Conservation (phyloP, 1,140 invertebrate genomes). For the Steinernema feltiae region DNA sequence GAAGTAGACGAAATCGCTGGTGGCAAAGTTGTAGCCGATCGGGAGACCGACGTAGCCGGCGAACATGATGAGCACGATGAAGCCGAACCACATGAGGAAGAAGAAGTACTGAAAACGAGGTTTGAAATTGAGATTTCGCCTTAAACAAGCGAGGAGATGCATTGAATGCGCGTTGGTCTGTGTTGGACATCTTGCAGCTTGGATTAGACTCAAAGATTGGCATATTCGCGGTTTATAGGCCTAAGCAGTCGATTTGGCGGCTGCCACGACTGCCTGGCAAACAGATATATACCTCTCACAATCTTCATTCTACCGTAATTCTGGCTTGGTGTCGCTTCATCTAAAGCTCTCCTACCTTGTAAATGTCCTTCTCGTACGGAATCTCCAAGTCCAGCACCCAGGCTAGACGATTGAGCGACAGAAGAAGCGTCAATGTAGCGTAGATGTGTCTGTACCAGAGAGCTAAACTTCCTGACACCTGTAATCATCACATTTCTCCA, state of each 20-base stretch:
- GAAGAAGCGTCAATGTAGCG: background rate
- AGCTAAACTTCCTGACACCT: background rate
- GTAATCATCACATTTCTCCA: background rate
- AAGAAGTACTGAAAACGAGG: conserved; percentile 1
- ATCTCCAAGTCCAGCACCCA: background rate
- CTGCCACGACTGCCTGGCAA: too few relatives aligned
- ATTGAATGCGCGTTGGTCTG: too few relatives aligned
- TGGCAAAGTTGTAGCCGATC: background rate
- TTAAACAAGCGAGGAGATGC: background rate
- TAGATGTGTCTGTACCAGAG: conserved; percentile 11
- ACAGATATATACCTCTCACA: too few relatives aligned
- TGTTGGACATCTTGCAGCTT: too few relatives aligned
- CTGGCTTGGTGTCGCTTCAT: too few relatives aligned
- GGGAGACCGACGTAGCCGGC: background rate
- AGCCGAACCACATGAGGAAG: background rate
- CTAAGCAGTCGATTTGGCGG: too few relatives aligned
- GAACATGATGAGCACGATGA: background rate
- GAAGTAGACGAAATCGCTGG: background rate
- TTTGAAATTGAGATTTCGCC: background rate
- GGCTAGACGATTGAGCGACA: background rate
- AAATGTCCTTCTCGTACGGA: background rate
- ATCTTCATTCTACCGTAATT: too few relatives aligned
- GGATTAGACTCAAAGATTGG: too few relatives aligned
- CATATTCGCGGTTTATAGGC: too few relatives aligned
- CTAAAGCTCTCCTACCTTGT: background rate